Percentiles rank a stretch among this genome's conserved stretches.
phyloP scores from a whole-genome alignment of 1,140 invertebrate genomes.

The Sitophilus oryzae region DNA sequence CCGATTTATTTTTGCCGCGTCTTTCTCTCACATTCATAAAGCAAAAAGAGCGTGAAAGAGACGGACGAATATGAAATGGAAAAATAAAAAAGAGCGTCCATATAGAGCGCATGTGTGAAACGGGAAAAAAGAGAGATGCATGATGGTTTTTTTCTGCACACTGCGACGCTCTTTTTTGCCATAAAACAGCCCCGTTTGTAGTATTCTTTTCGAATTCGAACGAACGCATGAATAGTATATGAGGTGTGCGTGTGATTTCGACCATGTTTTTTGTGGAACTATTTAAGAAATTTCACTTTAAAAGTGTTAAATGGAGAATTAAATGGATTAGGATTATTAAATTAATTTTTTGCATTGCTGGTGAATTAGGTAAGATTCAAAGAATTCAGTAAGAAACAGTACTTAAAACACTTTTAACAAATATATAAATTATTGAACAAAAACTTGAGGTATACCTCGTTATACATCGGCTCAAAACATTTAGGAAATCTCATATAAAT shows the following conservation, averaged over 20 bases:
- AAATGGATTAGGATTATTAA: too few relatives aligned
- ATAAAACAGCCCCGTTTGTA: constrained; percentile 21
- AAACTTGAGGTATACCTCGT: too few relatives aligned
- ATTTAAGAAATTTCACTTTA: too few relatives aligned
- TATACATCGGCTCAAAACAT: too few relatives aligned
- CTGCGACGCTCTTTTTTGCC: constrained; percentile 17
- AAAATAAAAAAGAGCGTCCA: constrained; percentile 34
- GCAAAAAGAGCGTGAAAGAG: constrained; percentile 24
- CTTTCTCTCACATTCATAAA: constrained; percentile 22
- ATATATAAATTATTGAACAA: too few relatives aligned
- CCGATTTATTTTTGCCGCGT: constrained; percentile 26
- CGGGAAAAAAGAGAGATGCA: constrained; percentile 22
- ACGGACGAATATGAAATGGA: constrained; percentile 27
- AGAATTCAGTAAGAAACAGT: too few relatives aligned
- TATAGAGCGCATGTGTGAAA: constrained; percentile 34
- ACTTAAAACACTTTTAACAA: too few relatives aligned
- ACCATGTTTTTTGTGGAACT: too few relatives aligned
- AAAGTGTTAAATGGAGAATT: too few relatives aligned
- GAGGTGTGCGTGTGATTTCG: neutral
- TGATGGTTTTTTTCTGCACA: constrained; percentile 5
- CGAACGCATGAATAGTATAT: neutral
- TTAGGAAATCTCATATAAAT: too few relatives aligned
- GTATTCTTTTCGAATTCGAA: constrained; percentile 18
- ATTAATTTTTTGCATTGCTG: too few relatives aligned
- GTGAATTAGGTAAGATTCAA: too few relatives aligned